Conservation (phyloP, 1,140 invertebrate genomes). For the Plutomurus gul region DNA sequence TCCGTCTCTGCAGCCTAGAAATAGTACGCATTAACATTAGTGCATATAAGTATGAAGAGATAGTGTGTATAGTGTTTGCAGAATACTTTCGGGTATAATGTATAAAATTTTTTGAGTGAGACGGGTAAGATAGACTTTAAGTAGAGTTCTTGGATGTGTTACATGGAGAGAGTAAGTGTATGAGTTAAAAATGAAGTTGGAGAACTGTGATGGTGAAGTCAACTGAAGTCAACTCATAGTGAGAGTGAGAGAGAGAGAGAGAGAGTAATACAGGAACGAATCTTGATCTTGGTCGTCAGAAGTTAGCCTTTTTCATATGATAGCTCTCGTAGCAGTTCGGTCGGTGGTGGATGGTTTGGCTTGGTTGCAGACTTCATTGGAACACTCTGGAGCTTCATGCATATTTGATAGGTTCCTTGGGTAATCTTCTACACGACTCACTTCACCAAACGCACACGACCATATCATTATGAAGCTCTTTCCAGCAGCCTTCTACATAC, state of each 20-base stretch:
- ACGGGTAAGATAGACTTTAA: constrained; percentile 9
- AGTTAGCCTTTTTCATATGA: constrained; percentile 29
- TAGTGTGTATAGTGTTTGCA: too few species aligned
- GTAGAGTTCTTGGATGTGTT: neutral
- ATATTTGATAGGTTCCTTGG: constrained; percentile 54
- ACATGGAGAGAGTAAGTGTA: neutral
- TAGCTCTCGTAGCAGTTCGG: neutral
- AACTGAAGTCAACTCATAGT: neutral
- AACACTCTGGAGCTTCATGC: constrained; percentile 47
- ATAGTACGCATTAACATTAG: too few species aligned
- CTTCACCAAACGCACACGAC: constrained; percentile 40
- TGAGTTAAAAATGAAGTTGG: constrained; percentile 47
- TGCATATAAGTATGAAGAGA: too few species aligned
- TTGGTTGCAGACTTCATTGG: constrained; percentile 44
- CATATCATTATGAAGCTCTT: constrained; percentile 50
- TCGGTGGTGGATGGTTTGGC: neutral
- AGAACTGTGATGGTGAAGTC: neutral
- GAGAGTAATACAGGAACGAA: neutral
- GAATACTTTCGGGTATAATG: neutral
- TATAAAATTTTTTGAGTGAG: too few species aligned
- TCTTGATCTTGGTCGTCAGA: constrained; percentile 30
- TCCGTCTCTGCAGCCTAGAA: too few species aligned
- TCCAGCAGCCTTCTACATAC: constrained; percentile 32
- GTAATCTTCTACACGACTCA: constrained; percentile 52
- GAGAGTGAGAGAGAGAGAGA: neutral